Base-by-base conservation (phyloP, 2,797 vertebrate species). In the Typhlichthys eigenmanni region DNA sequence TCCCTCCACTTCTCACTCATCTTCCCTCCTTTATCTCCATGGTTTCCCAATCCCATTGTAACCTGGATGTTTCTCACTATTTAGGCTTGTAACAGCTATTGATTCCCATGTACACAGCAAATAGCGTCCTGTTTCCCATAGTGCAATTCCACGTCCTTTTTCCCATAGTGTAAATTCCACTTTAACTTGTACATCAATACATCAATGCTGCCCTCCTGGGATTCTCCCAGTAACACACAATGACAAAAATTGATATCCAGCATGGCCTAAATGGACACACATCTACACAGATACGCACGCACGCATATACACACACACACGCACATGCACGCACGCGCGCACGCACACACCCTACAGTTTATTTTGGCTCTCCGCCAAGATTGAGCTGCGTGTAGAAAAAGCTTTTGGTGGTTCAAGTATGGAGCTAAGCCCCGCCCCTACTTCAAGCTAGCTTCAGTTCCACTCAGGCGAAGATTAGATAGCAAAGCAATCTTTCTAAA, bases 81-180 rank as follows among this genome's bases (percentile, higher is more conserved):
- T 87, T 79, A 83, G 66, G 77, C 64, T 71, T 76, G 69, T 74
- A 81, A 29, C 69, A 46, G 62, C 58, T 77, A 90, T 90, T 47
- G 88, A 90, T 88, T 82, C 60, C 6, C 64, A 55, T 79, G 83
- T 75, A 86, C 87, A 88, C 82, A 85, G 75, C 72, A 74, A 17
- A 56, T 76, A 57, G 79, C 66, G 72, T 48, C 55, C 58, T 61
- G 76, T 76, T 72, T 82, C 73, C 81, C 53, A 59, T 51, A 47
- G 46, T 75, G 71, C 79, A 64, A 59, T 62, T 72, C 79, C 68
- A 49, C 52, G 71, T 79, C 24, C 58, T 61, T 77, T 76, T 72
- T 82, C 73, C 82, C 51, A 59, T 51, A 47, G 46, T 75, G 71
- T 79, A 65, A 65, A 59, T 62, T 72, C 79, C 68, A 49, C 54